phyloP scores from a whole-genome alignment of 2,113 vertebrate genomes.

The Miniopterus natalensis region DNA sequence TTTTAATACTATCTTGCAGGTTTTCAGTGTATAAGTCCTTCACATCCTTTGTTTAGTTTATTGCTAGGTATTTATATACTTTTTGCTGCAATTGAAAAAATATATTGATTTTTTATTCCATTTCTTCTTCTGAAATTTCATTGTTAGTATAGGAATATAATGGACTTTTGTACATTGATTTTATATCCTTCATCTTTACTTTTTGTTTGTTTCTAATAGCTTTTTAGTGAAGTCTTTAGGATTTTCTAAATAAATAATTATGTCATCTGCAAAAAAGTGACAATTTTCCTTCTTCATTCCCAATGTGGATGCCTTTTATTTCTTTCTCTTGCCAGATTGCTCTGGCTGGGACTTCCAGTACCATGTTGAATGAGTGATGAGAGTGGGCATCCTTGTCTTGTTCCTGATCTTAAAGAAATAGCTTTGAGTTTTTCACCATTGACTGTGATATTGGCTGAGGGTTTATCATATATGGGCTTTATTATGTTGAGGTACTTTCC shows the following conservation, averaged over 20 bases:
- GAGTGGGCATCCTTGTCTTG: too few relatives aligned
- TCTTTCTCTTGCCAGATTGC: background rate
- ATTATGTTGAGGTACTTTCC: background rate
- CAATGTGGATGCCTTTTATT: background rate
- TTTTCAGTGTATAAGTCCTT: background rate
- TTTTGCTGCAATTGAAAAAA: background rate
- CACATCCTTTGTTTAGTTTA: background rate
- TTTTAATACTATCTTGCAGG: background rate
- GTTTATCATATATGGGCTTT: too few relatives aligned
- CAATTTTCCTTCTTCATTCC: background rate
- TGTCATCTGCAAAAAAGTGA: background rate
- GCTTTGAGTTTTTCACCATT: too few relatives aligned
- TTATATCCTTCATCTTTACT: background rate
- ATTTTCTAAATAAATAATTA: background rate
- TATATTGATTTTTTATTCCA: too few relatives aligned
- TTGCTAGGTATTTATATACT: background rate
- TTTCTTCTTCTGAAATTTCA: too few relatives aligned
- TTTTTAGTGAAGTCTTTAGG: background rate
- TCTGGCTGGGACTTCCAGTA: background rate
- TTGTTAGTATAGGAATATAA: background rate
- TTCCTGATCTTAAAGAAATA: too few relatives aligned
- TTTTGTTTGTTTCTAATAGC: background rate
- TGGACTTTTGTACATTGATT: background rate
- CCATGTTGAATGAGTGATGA: too few relatives aligned
- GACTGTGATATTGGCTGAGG: too few relatives aligned